Conservation (phyloP, 2,797 vertebrate genomes). For the Oophaga sylvatica region DNA sequence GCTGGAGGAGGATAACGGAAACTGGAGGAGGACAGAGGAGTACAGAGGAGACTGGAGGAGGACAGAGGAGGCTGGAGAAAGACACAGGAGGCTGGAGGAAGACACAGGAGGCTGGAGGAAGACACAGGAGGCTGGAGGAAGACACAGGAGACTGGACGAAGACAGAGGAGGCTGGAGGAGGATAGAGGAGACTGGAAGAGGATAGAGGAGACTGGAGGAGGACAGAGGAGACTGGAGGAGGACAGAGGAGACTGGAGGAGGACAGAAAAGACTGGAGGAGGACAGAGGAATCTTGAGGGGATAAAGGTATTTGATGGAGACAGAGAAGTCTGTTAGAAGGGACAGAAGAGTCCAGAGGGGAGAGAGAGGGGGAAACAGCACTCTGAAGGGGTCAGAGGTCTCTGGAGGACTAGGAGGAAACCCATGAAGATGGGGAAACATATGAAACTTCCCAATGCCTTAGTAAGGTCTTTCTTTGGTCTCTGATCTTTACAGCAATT, state of each 20-base stretch:
- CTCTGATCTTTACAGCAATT: too few species aligned
- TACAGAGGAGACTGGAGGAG: background rate
- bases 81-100: background rate
- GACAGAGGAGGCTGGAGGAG: too few species aligned
- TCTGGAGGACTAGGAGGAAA: too few species aligned
- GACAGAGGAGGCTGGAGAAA: background rate
- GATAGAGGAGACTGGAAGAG: background rate
- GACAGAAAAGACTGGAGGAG: background rate
- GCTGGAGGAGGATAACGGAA: background rate
- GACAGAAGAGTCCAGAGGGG: too few species aligned
- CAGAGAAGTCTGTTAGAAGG: background rate
- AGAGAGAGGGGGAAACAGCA: background rate
- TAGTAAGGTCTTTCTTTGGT: too few species aligned
- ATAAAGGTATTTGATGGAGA: background rate
- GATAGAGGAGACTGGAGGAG: background rate
- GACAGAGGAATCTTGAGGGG: background rate
- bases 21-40: background rate
- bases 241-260: background rate
- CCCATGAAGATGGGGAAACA: too few species aligned
- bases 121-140: too few species aligned
- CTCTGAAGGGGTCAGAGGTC: background rate
- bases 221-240: background rate
- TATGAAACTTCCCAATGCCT: too few species aligned
- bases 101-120: too few species aligned
- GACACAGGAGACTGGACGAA: background rate